Evolutionary conservation across 2,888 invertebrate genomes (phyloP).

Genomic region (Adela reaumurella): DNA sequence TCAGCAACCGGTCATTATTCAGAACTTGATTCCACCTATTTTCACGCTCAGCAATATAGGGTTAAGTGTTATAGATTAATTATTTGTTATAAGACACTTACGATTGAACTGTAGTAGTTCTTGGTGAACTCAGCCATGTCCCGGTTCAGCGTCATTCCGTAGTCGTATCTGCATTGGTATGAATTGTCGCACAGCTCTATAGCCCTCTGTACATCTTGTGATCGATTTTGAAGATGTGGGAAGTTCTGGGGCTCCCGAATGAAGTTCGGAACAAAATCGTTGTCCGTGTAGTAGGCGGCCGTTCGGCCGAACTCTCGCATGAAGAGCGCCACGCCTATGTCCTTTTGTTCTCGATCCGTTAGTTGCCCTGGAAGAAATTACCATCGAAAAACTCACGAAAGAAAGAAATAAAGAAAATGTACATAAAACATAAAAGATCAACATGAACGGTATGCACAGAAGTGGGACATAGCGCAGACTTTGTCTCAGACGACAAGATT

Average conservation of each 20-base stretch:
- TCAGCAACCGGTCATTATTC: no score
- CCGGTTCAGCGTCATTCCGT: conserved; percentile 76
- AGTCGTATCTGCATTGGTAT: conserved; percentile 87
- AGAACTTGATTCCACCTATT: no score
- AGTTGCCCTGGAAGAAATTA: conserved; percentile 62
- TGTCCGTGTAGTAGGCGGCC: conserved; percentile 78
- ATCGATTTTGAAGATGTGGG: conserved; percentile 64
- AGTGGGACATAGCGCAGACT: no score
- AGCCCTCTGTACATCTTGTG: conserved; percentile 61
- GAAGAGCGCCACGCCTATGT: conserved; percentile 75
- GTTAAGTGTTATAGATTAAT: no score
- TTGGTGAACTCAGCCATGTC: conserved; percentile 85
- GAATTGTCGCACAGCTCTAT: conserved; percentile 73
- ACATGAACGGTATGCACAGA: no score
- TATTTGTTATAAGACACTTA: conserved; percentile 45
- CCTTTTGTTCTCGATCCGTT: conserved; percentile 69
- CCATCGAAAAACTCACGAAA: no score
- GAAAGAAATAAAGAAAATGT: no score
- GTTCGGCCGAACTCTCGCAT: conserved; percentile 74
- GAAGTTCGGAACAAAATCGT: conserved; percentile 73
- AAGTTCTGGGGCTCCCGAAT: conserved; percentile 66
- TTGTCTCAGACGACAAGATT: no score
- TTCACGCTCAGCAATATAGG: no score
- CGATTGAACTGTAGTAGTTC: conserved; percentile 69
- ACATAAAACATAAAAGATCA: no score